Percentiles rank a stretch among this genome's conserved stretches.
Conservation (phyloP, 2,797 vertebrate species). For the Rhynchotus rufescens region DNA sequence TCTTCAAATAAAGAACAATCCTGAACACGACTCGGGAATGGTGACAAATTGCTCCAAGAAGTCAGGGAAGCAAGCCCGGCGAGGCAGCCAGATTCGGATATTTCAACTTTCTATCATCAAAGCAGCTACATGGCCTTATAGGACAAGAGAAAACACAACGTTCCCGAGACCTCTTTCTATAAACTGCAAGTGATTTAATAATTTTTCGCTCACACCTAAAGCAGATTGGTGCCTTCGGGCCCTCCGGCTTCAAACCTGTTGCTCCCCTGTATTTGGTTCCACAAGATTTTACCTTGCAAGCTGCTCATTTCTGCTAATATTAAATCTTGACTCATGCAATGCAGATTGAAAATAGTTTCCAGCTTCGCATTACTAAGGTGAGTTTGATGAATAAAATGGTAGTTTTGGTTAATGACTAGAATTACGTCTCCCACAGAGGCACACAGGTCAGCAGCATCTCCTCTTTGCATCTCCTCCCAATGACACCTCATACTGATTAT, state of each 20-base stretch:
- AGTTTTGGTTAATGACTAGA: neutral
- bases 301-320: neutral
- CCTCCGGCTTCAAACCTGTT: conserved; percentile 28
- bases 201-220: neutral
- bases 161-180: neutral
- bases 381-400: neutral
- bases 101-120: neutral
- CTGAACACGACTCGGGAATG: neutral
- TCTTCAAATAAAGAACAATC: neutral
- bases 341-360: neutral
- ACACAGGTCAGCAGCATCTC: neutral
- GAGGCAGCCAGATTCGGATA: neutral
- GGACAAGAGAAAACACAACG: accelerated
- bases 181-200: neutral
- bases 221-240: neutral
- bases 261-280: neutral
- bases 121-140: accelerated
- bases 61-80: accelerated
- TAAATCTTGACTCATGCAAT: neutral
- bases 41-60: neutral
- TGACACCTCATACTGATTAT: neutral
- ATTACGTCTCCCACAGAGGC: neutral
- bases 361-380: neutral
- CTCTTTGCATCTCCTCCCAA: neutral
- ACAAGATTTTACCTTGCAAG: neutral